Base-by-base conservation (phyloP, 1,140 invertebrate genomes). In the Aphaenogaster floridana region DNA sequence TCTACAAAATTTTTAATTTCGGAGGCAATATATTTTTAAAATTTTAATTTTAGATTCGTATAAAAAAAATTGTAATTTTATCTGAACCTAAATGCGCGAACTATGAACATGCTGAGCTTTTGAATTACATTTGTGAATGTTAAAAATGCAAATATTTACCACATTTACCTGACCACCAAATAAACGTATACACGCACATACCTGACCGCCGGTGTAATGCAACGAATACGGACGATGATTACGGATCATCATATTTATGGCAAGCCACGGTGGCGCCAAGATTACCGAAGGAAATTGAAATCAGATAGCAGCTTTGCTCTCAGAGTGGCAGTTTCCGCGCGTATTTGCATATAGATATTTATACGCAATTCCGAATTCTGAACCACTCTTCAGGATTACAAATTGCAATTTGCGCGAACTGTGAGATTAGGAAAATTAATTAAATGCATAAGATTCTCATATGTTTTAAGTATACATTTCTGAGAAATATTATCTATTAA, bases 201-300 rank as follows among this genome's bases (percentile, higher is more conserved):
- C 39, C 28, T 28, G 34, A 17, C n/a, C n/a, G 8, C 48, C 13
- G 42, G 42, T 81, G 69, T 88, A 88, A 85, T 86, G 69, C 57
- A 74, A 39, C 78, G 74, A 74, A 21, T 72, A 57, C 36, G 64
- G 36, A 39, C 57, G 45, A 59, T 63, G 69, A 90, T 87, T 85
- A 90, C 63, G 48, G 87, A 91, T 91, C 64, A 86, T 74, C 78
- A 68, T 86, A 87, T 81, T 91, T 91, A 63, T 28, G 59, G 61
- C 59, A 57, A 69, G 57, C 69, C 74, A 74, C 66, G 57, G 59
- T 77, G 88, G 86, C 78, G 89, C 86, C 83, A 86, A 88, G 89
- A 91, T 92, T 92, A 89, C 81, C 17, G 81, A 72, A 90, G 89
- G 86, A 90, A 93, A 93, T 92, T 93, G 92, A 93, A 93, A 93